Evolutionary conservation across 30 jellyfish, hydroid and myxozoan genomes (phyloP), one percentile per base, ranked within the genome.

Genomic region (Hydra vulgaris): DNA sequence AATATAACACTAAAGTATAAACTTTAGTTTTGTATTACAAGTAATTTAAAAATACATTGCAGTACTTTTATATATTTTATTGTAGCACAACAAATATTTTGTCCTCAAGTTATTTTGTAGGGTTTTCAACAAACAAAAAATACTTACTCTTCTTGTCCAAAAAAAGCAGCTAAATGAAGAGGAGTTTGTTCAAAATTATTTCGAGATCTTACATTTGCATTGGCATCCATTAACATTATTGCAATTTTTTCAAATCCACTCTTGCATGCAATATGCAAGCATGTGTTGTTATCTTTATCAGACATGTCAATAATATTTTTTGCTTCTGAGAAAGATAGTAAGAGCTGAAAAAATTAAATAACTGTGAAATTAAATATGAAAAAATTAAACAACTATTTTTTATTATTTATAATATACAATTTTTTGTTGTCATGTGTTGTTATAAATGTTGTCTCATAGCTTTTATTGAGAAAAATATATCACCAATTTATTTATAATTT

Each of bases 141-240:
- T 12, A 81, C 96, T 7, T 75, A 90, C 97, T 85, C 97, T 25
- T 94, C 81, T 83, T 92, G 94, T 23, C 97, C 97, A 67, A 52
- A 83, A 25, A 81, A 81, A 7, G 97, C 92, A 3, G 97, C 97
- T 68, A 90, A 55, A 55, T 90, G 97, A 17, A 89, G 82, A 53
- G 97, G 97, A 19, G 97, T 90, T 80, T 90, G 84, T 66, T 79
- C 94, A 54, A 56, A 67, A 70, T 80, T 85, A 71, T 90, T 85
- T 69, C 97, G 66, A 22, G 93, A 83, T 21, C 85, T 77, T 3
- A 82, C 95, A 21, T 85, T 87, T 21, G 86, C 95, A 8, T 78
- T 82, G 0, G 89, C 85, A 15, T 82, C 89, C 17, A 90, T 80
- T 21, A 90, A 85, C 52, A 80, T 68, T 23, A 66, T 82, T 8